Percentiles rank a stretch among this genome's conserved stretches.
phyloP scores from a whole-genome alignment of 2,113 vertebrate genomes.

The Rhombomys opimus region DNA sequence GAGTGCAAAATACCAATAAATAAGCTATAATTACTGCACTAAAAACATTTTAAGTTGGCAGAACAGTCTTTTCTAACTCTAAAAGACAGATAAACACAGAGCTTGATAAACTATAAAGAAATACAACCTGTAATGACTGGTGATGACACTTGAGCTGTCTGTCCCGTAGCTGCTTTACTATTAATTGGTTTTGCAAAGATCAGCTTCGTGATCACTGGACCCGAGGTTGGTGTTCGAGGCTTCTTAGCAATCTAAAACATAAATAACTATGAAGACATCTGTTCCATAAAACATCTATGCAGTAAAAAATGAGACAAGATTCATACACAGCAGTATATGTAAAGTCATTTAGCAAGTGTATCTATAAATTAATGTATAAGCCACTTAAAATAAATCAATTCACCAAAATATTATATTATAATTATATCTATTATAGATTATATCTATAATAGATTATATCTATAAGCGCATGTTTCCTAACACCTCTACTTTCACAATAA shows the following conservation, averaged over 20 bases:
- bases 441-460: slow-evolving; percentile 41
- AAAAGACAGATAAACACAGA: slow-evolving; percentile 29
- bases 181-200: slow-evolving; percentile 98
- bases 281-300: slow-evolving; percentile 60
- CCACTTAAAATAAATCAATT: slow-evolving; percentile 56
- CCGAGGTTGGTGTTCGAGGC: slow-evolving; percentile 93
- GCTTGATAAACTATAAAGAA: slow-evolving; percentile 81
- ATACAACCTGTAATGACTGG: slow-evolving; percentile 93
- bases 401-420: slow-evolving; percentile 58
- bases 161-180: slow-evolving; percentile 95
- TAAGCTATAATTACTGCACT: slow-evolving; percentile 28
- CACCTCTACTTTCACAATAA: slow-evolving; percentile 50
- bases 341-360: slow-evolving; percentile 68
- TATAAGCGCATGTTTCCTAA: slow-evolving; percentile 43
- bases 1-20: neutral
- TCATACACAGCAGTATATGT: slow-evolving; percentile 6
- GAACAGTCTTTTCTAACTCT: slow-evolving; percentile 22
- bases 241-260: slow-evolving; percentile 96
- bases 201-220: slow-evolving; percentile 95
- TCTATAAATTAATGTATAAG: slow-evolving; percentile 37
- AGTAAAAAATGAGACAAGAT: slow-evolving; percentile 58
- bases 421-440: no score
- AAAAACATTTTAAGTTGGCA: slow-evolving; percentile 48
- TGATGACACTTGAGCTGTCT: slow-evolving; percentile 92
- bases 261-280: slow-evolving; percentile 77